phyloP scores from a whole-genome alignment of 2,888 invertebrate species.

The Dryomyza anilis region DNA sequence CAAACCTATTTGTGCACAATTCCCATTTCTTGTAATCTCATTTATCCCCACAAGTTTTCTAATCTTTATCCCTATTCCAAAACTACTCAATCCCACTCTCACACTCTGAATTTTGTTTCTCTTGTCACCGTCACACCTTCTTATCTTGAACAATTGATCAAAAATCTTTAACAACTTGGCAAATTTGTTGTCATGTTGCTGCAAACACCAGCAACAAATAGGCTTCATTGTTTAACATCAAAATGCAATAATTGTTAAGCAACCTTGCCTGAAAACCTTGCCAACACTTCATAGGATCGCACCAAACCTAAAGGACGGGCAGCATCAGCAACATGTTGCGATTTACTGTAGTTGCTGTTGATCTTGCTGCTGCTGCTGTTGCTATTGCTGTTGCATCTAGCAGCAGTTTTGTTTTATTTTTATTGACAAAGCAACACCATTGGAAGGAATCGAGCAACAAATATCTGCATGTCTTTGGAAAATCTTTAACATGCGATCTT shows the following conservation, averaged over 20 bases:
- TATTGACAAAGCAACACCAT: no score
- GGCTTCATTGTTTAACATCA: conserved; percentile 35
- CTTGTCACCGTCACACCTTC: conserved; percentile 25
- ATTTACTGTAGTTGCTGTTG: not conserved
- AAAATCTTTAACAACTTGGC: conserved; percentile 23
- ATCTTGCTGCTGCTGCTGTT: no score
- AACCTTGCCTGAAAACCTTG: not conserved
- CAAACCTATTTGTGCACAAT: no score
- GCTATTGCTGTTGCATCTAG: no score
- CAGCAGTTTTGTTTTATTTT: no score
- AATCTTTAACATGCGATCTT: no score
- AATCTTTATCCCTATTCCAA: not conserved
- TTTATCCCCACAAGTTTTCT: not conserved
- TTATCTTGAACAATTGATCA: conserved; percentile 25
- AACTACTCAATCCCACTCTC: not conserved
- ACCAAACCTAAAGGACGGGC: no score
- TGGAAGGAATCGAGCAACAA: no score
- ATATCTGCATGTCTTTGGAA: no score
- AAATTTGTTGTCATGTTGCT: conserved; percentile 19
- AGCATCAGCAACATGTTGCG: no score
- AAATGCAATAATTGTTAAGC: conserved; percentile 39
- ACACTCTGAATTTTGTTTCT: conserved; percentile 1
- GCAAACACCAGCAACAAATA: conserved; percentile 4
- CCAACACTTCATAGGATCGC: no score
- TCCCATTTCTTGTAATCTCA: no score